Evolutionary conservation across 2,113 vertebrate genomes (phyloP), one percentile per base, ranked within the genome.

Genomic region (Percopsis transmontana): DNA sequence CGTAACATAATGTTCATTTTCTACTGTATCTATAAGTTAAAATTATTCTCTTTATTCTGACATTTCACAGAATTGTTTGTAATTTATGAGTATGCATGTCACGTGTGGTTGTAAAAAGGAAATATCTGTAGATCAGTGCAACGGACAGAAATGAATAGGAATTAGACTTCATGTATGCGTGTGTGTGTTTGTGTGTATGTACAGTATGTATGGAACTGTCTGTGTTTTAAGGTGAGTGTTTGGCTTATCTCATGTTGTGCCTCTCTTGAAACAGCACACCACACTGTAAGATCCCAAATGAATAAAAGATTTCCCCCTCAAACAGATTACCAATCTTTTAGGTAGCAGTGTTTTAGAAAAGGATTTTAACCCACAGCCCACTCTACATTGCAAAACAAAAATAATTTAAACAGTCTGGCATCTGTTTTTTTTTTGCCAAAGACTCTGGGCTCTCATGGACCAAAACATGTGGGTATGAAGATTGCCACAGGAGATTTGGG

Each of bases 221-320:
- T 16, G 44, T 10, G 44, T 10, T 7, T n/a, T 18, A 53, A 54
- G 58, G 44, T 58, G 63, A 2, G 56, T 38, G 18, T 38, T 24
- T 41, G 23, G 5, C 62, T 71, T 77, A 67, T 71, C 68, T 50
- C 24, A 27, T 62, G 44, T 64, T 20, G 47, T 47, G 66, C 59
- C 55, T 62, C 58, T 71, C 66, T 62, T 53, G 68, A 71, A 67
- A 77, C 62, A 67, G 62, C 62, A 77, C 62, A 62, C 68, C 68
- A 58, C 41, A 60, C n/a, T 70, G 72, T 65, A 53, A 45, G 60
- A 71, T 67, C 21, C 42, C 65, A 47, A 58, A 57, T 40, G 47
- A 57, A 67, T 58, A 27, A 21, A 18, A 58, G 44, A 67, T n/a
- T 24, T 47, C 54, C 27, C 51, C 65, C 27, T 67, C 55, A 20